A percentile compares a stretch with the other conserved stretches of the same genome.
phyloP scores from a whole-genome alignment of 2,888 invertebrate species.

The Macropis europaea region DNA sequence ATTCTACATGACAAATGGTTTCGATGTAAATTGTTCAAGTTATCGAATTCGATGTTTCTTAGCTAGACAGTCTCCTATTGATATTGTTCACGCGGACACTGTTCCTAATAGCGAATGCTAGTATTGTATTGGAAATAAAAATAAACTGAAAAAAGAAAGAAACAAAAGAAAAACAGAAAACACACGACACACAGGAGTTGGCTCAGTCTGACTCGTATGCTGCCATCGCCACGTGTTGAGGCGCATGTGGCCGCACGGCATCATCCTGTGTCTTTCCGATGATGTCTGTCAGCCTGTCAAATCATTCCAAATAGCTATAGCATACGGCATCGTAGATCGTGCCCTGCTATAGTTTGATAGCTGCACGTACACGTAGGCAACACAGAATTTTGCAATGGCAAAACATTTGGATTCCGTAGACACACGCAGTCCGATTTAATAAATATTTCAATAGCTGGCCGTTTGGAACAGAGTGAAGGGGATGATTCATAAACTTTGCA shows the following conservation, averaged over 20 bases:
- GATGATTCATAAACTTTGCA: no score
- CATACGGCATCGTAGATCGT: no score
- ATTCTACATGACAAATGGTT: background rate
- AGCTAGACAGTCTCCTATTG: slow-evolving; percentile 13
- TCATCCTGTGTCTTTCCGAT: slow-evolving; percentile 1
- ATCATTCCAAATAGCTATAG: background rate
- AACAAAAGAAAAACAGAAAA: slow-evolving; percentile 65
- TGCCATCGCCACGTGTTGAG: slow-evolving; percentile 28
- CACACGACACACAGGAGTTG: slow-evolving; percentile 58
- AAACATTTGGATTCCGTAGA: no score
- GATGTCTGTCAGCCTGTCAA: background rate
- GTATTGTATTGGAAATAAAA: slow-evolving; percentile 61
- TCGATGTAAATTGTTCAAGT: slow-evolving; percentile 12
- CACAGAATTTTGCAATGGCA: no score
- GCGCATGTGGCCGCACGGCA: slow-evolving; percentile 6
- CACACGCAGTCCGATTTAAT: no score
- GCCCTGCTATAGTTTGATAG: background rate
- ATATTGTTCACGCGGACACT: slow-evolving; percentile 14
- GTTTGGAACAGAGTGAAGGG: no score
- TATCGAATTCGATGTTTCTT: background rate
- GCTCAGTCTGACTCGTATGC: slow-evolving; percentile 32
- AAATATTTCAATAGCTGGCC: no score
- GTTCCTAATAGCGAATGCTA: slow-evolving; percentile 40
- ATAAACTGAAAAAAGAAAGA: slow-evolving; percentile 53
- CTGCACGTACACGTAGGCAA: background rate